Evolutionary conservation across 2,113 vertebrate species (phyloP).

Genomic region (Phocoena sinus): DNA sequence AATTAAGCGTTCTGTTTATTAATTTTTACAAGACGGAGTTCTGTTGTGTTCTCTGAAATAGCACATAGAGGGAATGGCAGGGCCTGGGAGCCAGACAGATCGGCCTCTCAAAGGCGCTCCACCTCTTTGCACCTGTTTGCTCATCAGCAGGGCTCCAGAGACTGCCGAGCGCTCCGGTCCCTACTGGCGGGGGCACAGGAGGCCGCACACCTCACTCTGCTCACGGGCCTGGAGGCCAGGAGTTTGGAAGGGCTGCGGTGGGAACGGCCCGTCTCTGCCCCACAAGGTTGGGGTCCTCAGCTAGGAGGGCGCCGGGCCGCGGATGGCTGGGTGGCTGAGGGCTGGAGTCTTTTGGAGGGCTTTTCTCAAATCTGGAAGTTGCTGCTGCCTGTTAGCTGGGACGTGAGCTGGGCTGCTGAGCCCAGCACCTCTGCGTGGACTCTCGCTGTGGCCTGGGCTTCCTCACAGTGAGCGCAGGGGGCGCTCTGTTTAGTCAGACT

Average conservation of each 20-base stretch:
- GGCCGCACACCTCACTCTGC: neutral
- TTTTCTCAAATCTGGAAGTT: neutral
- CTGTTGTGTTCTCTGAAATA: neutral
- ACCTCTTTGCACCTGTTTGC: neutral
- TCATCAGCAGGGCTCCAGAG: neutral
- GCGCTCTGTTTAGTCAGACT: neutral
- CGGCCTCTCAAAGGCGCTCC: neutral
- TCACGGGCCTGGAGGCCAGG: neutral
- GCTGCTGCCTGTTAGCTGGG: neutral
- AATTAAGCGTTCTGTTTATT: neutral
- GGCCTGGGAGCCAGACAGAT: neutral
- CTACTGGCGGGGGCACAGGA: neutral
- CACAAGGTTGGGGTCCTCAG: neutral
- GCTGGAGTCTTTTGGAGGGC: neutral
- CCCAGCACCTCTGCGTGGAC: neutral
- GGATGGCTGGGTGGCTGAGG: neutral
- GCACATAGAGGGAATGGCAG: neutral
- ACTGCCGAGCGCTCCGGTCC: no score
- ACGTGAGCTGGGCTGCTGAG: neutral
- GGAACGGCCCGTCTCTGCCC: neutral
- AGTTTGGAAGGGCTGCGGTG: neutral
- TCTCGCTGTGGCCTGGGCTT: neutral
- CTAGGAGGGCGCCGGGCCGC: no score
- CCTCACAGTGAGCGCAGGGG: neutral
- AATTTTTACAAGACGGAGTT: neutral